These are phyloP conservation scores for Dryococelus australis DNA, from an alignment of 2,888 invertebrate species.

Conservation along the genomic window DNA sequence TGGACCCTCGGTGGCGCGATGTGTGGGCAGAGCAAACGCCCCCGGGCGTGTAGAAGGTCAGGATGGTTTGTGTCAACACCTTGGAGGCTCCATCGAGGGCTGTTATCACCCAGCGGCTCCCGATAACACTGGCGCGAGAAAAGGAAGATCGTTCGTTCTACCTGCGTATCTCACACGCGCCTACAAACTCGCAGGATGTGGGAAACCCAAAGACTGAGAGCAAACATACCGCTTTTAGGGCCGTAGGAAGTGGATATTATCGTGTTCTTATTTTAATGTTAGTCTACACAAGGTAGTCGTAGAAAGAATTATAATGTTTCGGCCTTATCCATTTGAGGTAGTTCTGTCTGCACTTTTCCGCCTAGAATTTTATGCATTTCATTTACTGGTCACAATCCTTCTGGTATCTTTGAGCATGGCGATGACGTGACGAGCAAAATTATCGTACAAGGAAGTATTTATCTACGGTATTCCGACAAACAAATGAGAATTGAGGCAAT, in stretches of 20 bases:
- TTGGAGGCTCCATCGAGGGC: neutral
- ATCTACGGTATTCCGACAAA: no score
- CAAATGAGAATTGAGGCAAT: no score
- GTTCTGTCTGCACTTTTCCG: no score
- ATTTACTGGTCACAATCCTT: no score
- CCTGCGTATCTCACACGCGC: neutral
- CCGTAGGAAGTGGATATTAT: neutral
- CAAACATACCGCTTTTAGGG: neutral
- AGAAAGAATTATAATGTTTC: no score
- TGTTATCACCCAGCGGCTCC: neutral
- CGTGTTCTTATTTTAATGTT: neutral
- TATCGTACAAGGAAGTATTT: no score
- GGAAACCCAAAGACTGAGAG: neutral
- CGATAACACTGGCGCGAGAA: neutral
- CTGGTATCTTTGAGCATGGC: no score
- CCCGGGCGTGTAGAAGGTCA: neutral
- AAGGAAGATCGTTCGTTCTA: neutral
- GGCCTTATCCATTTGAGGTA: no score
- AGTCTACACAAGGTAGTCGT: no score
- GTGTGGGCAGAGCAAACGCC: neutral
- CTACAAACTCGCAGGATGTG: neutral
- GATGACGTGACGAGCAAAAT: no score
- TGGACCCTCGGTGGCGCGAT: neutral
- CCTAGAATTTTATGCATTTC: no score
- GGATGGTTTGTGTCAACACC: neutral